phyloP scores from a whole-genome alignment of 1,140 invertebrate species.

The Penaeus chinensis region DNA sequence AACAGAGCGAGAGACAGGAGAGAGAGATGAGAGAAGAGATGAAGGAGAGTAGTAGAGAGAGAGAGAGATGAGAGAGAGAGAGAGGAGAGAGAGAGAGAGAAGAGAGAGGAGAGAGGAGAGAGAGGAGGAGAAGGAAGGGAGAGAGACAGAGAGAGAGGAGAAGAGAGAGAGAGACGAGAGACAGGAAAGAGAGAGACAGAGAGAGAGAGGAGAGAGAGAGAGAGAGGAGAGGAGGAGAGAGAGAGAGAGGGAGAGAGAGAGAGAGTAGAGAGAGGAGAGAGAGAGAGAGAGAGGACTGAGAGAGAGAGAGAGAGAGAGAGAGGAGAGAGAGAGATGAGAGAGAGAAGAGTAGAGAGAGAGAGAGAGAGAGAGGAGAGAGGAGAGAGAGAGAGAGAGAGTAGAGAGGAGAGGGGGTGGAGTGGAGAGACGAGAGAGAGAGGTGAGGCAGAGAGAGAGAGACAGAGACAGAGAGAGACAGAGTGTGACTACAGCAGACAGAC shows the following conservation, averaged over 20 bases:
- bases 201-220: background rate
- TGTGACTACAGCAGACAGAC: background rate
- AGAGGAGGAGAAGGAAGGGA: background rate
- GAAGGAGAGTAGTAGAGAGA: background rate
- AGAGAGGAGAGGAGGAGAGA: background rate
- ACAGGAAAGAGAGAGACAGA: background rate
- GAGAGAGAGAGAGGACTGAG: background rate
- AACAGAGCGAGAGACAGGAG: constrained; percentile 16
- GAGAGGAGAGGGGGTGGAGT: background rate
- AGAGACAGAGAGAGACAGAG: background rate
- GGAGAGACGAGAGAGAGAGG: background rate
- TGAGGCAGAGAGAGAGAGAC: background rate
- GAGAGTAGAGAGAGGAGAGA: background rate
- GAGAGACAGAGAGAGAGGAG: background rate
- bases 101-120: background rate
- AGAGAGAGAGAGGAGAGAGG: background rate
- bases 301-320: too few species aligned
- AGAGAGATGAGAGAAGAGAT: background rate
- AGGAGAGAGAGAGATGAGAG: too few species aligned
- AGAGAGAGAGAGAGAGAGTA: too few species aligned
- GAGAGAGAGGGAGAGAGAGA: constrained; percentile 14
- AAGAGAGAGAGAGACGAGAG: background rate
- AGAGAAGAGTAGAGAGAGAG: too few species aligned
- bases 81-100: constrained; percentile 15
- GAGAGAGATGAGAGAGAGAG: background rate